Evolutionary conservation across 92 coral and sea anemone species (phyloP), one percentile per base, ranked within the genome.

Genomic region (Isaurus tuberculatus): DNA sequence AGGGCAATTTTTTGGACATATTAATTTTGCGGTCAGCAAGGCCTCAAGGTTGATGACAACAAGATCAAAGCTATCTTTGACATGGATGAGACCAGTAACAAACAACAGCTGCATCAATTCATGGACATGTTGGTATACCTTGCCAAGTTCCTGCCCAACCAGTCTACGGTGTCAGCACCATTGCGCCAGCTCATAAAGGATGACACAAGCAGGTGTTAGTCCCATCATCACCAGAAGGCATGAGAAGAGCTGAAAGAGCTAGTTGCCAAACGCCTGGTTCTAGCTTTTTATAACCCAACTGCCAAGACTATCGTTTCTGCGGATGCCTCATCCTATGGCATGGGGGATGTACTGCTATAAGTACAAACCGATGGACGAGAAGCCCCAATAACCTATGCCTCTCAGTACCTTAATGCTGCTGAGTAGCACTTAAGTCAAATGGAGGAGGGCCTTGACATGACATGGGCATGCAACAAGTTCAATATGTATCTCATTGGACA

Each of bases 51-150:
- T 22, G 55, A 36, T 5, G 29, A 5, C 27, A 11, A 17, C 51
- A 37, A 34, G 27, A 26, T 67, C 46, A 67, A 67, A 16, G 73
- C 84, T 25, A 86, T 86, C 72, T 14, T 17, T 5, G 85, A 79
- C 26, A 87, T 81, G 90, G 27, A 63, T 33, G 48, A 40, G 16
- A 86, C 90, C 16, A 32, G 43, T 15, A 31, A 19, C 11, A 81
- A 46, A 14, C 64, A 73, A 65, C 83, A 87, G 16, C 71, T 87
- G 42, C 82, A 69, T 11, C 37, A 86, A 36, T 70, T 70, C 32
- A 19, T 70, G 28, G 75, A 55, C 13, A 70, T 70, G 75, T 36
- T 70, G 75, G 53, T 29, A 17, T 70, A 70, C 75, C 75, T 70
- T 17, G 75, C 53, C 17, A 70, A 40, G 19, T 70, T 36, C 22